Evolutionary conservation across 2,113 vertebrate genomes (phyloP), one percentile per base, ranked within the genome.

Genomic region (Nipponia nippon): DNA sequence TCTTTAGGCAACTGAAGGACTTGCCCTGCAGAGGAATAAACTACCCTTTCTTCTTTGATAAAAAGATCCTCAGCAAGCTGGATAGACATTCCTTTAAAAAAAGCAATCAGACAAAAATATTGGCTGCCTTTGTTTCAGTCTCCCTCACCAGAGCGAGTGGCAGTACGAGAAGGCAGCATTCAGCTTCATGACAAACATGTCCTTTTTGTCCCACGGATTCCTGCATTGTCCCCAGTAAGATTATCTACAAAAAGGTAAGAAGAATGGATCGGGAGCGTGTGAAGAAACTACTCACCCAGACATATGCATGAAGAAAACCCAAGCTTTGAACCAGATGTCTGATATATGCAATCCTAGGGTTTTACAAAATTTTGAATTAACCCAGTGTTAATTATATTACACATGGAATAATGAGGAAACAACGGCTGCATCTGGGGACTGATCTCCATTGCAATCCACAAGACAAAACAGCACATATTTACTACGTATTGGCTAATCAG

Each of bases 231-330:
- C 16, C n/a, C 42, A 73, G 16, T 16, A 36, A 13, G 16, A 52
- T 32, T 25, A 70, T 7, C 59, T 66, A 47, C 8, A n/a, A 52
- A 30, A 82, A 70, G 40, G 25, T 3, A 7, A 89, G 20, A 10
- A 5, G 1, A 80, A 40, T 9, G 11, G 21, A 46, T 44, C 1
- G 0, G 53, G 40, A 77, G 7, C 2, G 0, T 49, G 56, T 30
- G 19, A 91, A 78, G 22, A 65, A 86, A 50, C 14, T 11, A 30
- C 40, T 76, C 27, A 34, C 20, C 29, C 40, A 63, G 25, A 86
- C 1, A 7, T 4, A n/a, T 1, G 1, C 20, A 23, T 19, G 9
- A 83, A 79, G 40, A 82, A 84, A 79, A 27, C 2, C 4, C 27
- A 40, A 5, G 30, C 34, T 91, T 58, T 76, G 27, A 83, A 47